Base-by-base conservation (phyloP, 1,140 invertebrate genomes). In the Apis mellifera region DNA sequence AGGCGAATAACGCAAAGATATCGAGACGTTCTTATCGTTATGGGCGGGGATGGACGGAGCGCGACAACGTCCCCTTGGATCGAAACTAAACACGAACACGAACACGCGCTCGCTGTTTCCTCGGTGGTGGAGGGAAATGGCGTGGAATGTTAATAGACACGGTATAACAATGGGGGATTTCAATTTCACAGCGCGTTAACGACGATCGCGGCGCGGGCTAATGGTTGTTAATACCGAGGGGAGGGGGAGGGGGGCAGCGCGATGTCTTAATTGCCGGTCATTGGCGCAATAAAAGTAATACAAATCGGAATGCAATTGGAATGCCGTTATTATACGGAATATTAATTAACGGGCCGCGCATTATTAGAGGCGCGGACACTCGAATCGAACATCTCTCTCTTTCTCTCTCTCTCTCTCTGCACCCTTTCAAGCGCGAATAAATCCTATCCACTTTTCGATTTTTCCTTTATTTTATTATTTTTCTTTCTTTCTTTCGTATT, bases 161-260 rank as follows among this genome's bases (percentile, higher is more conserved):
- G 42, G 19, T 70, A 42, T 42, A 52, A 76, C 79, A 82, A 82
- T 76, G 55, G 79, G 55, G 73, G 73, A 82, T 82, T 82, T 82
- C 79, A 82, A 82, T 82, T 82, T 82, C 73, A 76, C 73, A 76
- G 42, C 64, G 79, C 79, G 79, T 82, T 82, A 82, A 76, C 72
- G 72, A 76, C 73, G 73, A 76, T 76, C 72, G 79, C 55, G 54
- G 19, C 64, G 21, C 55, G 21, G 13, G 73, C 60, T 82, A 82
- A 82, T 82, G 73, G 64, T 26, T 64, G 79, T 82, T 82, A 82
- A 82, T 82, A 76, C 12, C 17, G 74, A n/a, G 50, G 26, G 19
- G 4, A 11, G 3, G 12, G 9, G 32, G 9, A 8, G 7, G 9
- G n/a, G 23, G 7, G 71, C 8, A 42, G 48, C 59, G 23, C 72